phyloP scores from a whole-genome alignment of 2,113 vertebrate species.

The Pseudorasbora parva region DNA sequence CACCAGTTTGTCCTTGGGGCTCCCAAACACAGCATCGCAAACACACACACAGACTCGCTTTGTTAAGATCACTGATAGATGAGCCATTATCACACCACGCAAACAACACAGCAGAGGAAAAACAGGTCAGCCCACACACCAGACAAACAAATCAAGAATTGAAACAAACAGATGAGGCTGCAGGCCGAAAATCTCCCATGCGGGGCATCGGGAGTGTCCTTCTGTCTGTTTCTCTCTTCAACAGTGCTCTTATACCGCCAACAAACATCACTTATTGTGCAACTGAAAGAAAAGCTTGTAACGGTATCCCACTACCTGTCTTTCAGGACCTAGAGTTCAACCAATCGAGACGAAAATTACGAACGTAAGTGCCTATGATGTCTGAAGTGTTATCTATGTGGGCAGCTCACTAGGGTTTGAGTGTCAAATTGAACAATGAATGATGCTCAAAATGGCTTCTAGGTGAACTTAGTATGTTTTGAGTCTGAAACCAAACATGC shows the following conservation, averaged over 20 bases:
- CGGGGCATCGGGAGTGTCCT: neutral
- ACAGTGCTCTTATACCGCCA: neutral
- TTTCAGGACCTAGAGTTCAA: neutral
- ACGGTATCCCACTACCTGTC: neutral
- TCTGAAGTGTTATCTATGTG: neutral
- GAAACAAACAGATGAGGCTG: slow-evolving; percentile 25
- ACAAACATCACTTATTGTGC: neutral
- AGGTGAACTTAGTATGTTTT: neutral
- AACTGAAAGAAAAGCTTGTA: neutral
- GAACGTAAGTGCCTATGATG: neutral
- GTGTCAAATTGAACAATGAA: neutral
- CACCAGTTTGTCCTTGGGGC: slow-evolving; percentile 35
- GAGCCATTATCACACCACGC: neutral
- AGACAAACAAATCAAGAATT: slow-evolving; percentile 16
- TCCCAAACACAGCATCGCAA: slow-evolving; percentile 32
- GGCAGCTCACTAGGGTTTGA: neutral
- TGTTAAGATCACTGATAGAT: neutral
- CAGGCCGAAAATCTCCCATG: slow-evolving; percentile 15
- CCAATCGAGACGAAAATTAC: neutral
- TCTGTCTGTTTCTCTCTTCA: slow-evolving; percentile 11
- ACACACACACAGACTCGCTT: slow-evolving; percentile 27
- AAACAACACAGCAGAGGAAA: slow-evolving; percentile 19
- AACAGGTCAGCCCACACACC: slow-evolving; percentile 11
- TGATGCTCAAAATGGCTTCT: neutral
- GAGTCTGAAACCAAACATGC: neutral